A percentile compares a stretch with the other conserved stretches of the same genome.
phyloP scores from a whole-genome alignment of 2,113 vertebrate species.

The Irena cyanogastra region DNA sequence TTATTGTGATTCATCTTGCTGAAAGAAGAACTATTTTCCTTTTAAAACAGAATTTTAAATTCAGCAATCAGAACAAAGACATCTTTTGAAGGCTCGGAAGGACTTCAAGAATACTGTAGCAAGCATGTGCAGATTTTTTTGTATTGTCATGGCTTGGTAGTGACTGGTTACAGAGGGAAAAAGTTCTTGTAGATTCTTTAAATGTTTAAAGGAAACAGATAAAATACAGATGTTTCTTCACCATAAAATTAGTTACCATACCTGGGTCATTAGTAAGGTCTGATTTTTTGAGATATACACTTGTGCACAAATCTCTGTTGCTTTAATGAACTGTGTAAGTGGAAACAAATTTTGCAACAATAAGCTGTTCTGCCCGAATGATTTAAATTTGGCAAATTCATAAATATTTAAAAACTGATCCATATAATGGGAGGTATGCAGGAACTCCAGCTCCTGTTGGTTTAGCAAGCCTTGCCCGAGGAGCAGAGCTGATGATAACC shows the following conservation, averaged over 20 bases:
- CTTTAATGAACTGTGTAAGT: conserved; percentile 27
- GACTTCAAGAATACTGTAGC: not conserved
- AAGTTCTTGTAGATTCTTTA: not conserved
- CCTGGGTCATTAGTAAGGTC: not conserved
- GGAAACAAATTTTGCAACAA: conserved; percentile 33
- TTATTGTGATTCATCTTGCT: not conserved
- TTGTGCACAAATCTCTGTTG: not conserved
- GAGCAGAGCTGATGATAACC: not conserved
- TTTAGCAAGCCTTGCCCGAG: not conserved
- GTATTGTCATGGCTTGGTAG: not conserved
- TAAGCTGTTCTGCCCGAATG: not conserved
- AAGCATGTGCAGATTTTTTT: not conserved
- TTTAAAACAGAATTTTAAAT: not conserved
- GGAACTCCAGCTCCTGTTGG: not conserved
- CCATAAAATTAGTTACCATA: conserved; percentile 12
- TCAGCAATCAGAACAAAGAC: not conserved
- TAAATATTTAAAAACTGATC: conserved; percentile 16
- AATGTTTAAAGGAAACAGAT: not conserved
- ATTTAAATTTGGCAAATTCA: conserved; percentile 9
- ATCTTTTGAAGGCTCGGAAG: not conserved
- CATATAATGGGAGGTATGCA: not conserved
- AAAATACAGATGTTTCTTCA: conserved; percentile 43
- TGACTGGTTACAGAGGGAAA: not conserved
- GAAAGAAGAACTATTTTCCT: not conserved
- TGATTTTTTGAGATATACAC: not conserved